Evolutionary conservation across 2,888 invertebrate genomes (phyloP).

Genomic region (Diarsia brunnea): DNA sequence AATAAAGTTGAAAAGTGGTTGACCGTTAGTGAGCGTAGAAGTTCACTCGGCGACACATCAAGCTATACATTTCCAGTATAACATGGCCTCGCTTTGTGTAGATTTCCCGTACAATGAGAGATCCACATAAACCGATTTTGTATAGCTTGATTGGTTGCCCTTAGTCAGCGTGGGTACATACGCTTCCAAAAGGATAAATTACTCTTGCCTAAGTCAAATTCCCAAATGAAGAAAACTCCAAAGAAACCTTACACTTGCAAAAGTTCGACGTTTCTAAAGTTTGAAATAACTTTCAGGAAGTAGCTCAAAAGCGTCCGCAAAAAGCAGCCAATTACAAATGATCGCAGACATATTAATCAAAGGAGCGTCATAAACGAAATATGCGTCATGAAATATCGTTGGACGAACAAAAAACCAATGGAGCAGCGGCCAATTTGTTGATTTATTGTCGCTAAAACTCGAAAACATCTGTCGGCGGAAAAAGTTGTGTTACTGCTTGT

Average conservation of each 20-base stretch:
- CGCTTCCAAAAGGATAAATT: not conserved
- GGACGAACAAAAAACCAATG: slow-evolving; percentile 78
- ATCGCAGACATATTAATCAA: slow-evolving; percentile 85
- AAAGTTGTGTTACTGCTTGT: slow-evolving; percentile 66
- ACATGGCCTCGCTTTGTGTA: not conserved
- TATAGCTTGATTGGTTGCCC: not conserved
- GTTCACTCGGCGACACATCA: too few relatives aligned
- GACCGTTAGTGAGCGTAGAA: not conserved
- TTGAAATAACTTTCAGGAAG: not conserved
- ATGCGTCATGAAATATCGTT: slow-evolving; percentile 83
- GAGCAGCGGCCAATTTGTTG: slow-evolving; percentile 77
- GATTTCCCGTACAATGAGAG: not conserved
- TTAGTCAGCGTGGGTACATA: not conserved
- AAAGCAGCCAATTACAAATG: slow-evolving; percentile 60
- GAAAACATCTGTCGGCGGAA: slow-evolving; percentile 80
- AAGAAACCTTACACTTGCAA: not conserved
- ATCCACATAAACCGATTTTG: not conserved
- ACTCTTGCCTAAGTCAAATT: not conserved
- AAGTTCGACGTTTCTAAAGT: not conserved
- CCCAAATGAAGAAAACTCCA: too few relatives aligned
- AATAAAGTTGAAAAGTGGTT: too few relatives aligned
- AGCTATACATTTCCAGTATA: not conserved
- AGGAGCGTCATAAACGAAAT: slow-evolving; percentile 85
- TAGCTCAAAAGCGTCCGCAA: slow-evolving; percentile 13
- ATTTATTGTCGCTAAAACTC: slow-evolving; percentile 78